Evolutionary conservation across 2,113 vertebrate species (phyloP).

Genomic region (Oncorhynchus mykiss): DNA sequence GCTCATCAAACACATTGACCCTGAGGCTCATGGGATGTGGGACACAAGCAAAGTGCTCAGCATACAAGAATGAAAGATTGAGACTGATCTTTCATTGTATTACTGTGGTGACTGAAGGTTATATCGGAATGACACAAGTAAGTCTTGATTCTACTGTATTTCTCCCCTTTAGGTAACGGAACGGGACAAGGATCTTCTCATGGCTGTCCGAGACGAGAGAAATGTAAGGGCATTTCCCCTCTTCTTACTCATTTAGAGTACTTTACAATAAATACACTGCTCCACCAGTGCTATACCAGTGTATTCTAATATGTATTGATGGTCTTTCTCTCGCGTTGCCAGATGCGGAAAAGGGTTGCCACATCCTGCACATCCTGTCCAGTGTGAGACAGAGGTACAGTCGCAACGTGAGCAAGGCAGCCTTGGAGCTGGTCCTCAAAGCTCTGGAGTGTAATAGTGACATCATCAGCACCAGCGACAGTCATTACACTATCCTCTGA

Average conservation of each 20-base stretch:
- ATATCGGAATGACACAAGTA: neutral
- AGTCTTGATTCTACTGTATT: neutral
- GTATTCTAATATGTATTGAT: neutral
- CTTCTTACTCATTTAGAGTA: neutral
- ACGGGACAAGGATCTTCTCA: conserved; percentile 83
- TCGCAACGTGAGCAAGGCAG: conserved; percentile 74
- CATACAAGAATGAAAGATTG: too few species aligned
- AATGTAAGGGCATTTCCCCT: conserved; percentile 76
- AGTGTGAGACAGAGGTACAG: conserved; percentile 79
- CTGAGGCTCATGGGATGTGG: too few species aligned
- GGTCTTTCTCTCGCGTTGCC: conserved; percentile 26
- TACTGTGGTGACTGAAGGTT: too few species aligned
- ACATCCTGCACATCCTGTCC: conserved; percentile 84
- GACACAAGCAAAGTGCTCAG: too few species aligned
- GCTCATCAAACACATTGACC: too few species aligned
- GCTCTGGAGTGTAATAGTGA: conserved; percentile 88
- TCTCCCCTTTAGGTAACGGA: conserved; percentile 81
- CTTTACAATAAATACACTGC: too few species aligned
- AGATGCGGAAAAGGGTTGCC: conserved; percentile 90
- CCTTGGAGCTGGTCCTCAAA: conserved; percentile 80
- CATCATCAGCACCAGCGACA: conserved; percentile 84
- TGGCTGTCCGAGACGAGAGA: conserved; percentile 80
- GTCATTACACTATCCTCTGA: conserved; percentile 79
- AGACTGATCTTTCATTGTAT: too few species aligned
- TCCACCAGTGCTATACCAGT: neutral